phyloP scores from a whole-genome alignment of 2,797 vertebrate species.

The Hypotaenidia okinawae region DNA sequence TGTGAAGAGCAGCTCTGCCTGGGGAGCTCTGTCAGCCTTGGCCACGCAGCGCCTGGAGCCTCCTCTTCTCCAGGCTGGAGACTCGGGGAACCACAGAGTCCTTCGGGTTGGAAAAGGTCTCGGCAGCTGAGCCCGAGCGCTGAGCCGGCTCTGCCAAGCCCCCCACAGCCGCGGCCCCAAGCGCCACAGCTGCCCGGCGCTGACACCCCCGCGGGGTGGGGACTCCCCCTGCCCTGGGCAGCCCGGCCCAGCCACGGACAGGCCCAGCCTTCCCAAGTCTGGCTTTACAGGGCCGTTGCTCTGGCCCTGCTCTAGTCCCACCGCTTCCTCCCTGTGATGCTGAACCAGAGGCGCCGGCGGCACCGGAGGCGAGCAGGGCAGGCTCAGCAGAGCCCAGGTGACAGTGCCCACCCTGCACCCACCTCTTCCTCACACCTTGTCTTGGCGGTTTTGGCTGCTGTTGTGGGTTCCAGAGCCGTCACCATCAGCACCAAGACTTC shows the following conservation, averaged over 20 bases:
- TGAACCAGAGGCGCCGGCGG: background rate
- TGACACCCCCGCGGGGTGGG: too few species aligned
- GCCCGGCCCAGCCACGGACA: too few species aligned
- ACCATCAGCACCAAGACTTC: background rate
- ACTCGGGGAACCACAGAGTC: too few species aligned
- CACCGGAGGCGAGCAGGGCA: background rate
- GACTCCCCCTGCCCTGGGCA: too few species aligned
- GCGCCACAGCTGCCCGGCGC: too few species aligned
- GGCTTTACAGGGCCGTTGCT: too few species aligned
- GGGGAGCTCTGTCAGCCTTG: background rate
- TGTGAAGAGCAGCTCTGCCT: background rate
- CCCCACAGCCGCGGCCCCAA: too few species aligned
- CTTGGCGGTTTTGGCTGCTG: background rate
- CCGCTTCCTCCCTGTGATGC: background rate
- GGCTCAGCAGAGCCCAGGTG: background rate
- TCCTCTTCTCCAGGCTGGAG: background rate
- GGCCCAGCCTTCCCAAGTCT: too few species aligned
- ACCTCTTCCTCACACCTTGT: too few species aligned
- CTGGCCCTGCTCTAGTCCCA: background rate
- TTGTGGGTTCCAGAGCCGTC: background rate
- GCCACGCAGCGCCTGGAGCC: background rate
- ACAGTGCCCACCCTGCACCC: background rate
- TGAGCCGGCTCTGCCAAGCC: too few species aligned
- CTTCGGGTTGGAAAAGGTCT: too few species aligned
- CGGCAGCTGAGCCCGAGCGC: too few species aligned